phyloP scores from a whole-genome alignment of 2,113 vertebrate species.

The Hydropotes inermis region DNA sequence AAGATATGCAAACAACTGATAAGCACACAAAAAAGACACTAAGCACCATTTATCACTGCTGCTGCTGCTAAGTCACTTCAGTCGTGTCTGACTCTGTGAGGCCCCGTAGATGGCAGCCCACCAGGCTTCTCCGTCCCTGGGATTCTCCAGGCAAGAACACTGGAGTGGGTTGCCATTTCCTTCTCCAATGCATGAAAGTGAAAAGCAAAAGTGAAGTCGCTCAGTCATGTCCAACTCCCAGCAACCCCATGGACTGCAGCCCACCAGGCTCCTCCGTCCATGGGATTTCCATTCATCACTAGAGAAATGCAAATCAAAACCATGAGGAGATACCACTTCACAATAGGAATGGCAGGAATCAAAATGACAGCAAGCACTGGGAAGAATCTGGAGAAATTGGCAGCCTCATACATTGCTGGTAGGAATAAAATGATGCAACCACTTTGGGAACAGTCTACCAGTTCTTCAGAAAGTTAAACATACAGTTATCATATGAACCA shows the following conservation, averaged over 20 bases:
- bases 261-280: too few species aligned
- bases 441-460: background rate
- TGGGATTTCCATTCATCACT: background rate
- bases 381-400: background rate
- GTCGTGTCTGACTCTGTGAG: too few species aligned
- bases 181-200: too few species aligned
- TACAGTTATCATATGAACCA: background rate
- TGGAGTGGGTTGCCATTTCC: too few species aligned
- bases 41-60: background rate
- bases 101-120: fast-evolving
- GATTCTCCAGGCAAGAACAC: too few species aligned
- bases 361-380: background rate
- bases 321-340: background rate
- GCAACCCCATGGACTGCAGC: too few species aligned
- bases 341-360: background rate
- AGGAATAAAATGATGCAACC: background rate
- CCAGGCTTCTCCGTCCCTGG: too few species aligned
- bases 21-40: background rate
- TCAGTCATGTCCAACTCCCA: too few species aligned
- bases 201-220: too few species aligned
- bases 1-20: background rate
- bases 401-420: background rate
- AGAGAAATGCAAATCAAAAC: background rate
- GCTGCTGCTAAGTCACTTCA: too few species aligned
- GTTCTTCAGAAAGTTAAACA: background rate